Conservation (phyloP, 2,113 vertebrate species). For the Hyla sarda region DNA sequence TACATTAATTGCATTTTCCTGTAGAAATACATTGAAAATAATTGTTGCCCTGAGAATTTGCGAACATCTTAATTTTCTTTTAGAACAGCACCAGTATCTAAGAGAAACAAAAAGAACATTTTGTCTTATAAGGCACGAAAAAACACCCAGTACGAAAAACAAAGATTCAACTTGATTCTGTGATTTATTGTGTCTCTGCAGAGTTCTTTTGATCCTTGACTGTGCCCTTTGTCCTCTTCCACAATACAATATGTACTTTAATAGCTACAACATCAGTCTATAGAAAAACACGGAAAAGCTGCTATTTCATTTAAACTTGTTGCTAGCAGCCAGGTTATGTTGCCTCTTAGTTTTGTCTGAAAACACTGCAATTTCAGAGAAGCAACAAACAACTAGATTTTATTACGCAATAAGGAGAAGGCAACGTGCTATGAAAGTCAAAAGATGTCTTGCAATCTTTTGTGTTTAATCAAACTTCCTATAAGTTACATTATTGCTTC, state of each 20-base stretch:
- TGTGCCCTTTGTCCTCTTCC: conserved; percentile 50
- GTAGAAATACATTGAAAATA: neutral
- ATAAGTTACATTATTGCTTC: neutral
- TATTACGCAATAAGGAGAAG: neutral
- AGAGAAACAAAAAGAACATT: conserved; percentile 42
- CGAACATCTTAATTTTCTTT: conserved; percentile 34
- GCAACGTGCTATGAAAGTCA: neutral
- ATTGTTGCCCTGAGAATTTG: neutral
- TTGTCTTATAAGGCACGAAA: conserved; percentile 46
- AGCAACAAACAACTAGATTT: neutral
- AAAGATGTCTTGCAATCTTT: neutral
- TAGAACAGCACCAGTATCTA: conserved; percentile 20
- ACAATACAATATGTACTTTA: conserved; percentile 54
- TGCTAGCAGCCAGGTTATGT: neutral
- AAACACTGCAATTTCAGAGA: neutral
- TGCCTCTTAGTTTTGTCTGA: conserved; percentile 16
- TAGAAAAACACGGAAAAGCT: conserved; percentile 43
- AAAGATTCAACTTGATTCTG: conserved; percentile 56
- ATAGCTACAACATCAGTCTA: conserved; percentile 50
- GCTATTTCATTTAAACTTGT: conserved; percentile 51
- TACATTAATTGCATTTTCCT: conserved; percentile 2
- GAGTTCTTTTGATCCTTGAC: conserved; percentile 51
- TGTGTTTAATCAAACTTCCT: neutral
- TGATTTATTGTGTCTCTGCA: conserved; percentile 51
- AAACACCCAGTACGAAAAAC: conserved; percentile 44